Evolutionary conservation across 2,113 vertebrate species (phyloP).

Genomic region (Dasyornis broadbenti): DNA sequence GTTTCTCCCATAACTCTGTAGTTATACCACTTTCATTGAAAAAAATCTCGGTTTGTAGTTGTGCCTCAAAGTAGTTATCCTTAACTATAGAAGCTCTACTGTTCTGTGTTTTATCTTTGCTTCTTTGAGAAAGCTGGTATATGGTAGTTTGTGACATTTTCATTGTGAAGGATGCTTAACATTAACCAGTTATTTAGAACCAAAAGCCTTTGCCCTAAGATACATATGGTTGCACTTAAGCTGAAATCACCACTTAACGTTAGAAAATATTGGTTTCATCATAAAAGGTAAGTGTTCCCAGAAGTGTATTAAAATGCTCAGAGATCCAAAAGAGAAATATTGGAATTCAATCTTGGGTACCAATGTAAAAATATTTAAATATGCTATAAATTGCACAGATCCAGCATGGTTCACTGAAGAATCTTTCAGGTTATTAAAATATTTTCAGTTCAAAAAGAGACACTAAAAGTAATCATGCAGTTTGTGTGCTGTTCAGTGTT

Average conservation of each 20-base stretch:
- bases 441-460: conserved; percentile 49
- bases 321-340: conserved; percentile 60
- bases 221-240: conserved; percentile 61
- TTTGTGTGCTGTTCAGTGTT: conserved; percentile 54
- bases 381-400: conserved; percentile 57
- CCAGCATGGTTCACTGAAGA: conserved; percentile 47
- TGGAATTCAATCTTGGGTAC: conserved; percentile 61
- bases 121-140: background rate
- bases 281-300: conserved; percentile 69
- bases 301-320: conserved; percentile 55
- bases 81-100: background rate
- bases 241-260: conserved; percentile 57
- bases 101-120: background rate
- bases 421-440: conserved; percentile 69
- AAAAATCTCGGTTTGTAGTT: background rate
- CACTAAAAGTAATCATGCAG: conserved; percentile 21
- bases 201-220: background rate
- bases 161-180: conserved; percentile 24
- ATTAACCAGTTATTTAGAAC: conserved; percentile 19
- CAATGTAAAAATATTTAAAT: conserved; percentile 66
- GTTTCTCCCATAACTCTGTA: background rate
- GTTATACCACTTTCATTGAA: background rate
- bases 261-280: conserved; percentile 69
- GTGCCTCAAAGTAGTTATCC: background rate
- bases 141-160: conserved; percentile 1